Conservation (phyloP, 30 jellyfish, hydroid and myxozoan species). For the Mastigias papua region DNA sequence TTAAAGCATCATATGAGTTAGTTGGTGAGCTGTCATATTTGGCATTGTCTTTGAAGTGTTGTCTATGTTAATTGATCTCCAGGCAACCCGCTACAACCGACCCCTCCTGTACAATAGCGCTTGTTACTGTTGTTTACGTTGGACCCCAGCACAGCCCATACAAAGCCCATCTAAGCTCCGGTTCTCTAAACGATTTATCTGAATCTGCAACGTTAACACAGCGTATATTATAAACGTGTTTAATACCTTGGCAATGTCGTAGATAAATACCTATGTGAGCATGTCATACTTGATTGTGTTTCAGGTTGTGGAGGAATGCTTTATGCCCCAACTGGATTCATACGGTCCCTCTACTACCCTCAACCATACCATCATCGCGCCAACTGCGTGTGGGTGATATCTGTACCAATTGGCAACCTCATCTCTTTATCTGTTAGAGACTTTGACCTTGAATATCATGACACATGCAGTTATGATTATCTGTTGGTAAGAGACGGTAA, state of each 20-base stretch:
- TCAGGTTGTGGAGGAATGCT: slow-evolving; percentile 87
- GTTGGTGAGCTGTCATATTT: slow-evolving; percentile 9
- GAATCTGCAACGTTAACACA: background rate
- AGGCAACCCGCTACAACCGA: background rate
- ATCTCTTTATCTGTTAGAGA: slow-evolving; percentile 48
- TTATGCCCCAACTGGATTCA: slow-evolving; percentile 64
- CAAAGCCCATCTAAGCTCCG: too few species aligned
- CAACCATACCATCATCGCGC: slow-evolving; percentile 47
- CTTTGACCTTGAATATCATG: slow-evolving; percentile 43
- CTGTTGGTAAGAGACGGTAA: slow-evolving; percentile 62
- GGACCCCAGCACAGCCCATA: background rate
- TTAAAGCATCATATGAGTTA: slow-evolving; percentile 42
- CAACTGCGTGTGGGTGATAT: slow-evolving; percentile 75
- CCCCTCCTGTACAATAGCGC: background rate
- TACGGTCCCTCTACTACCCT: slow-evolving; percentile 81
- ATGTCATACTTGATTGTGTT: background rate
- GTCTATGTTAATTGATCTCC: background rate
- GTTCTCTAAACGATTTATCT: too few species aligned
- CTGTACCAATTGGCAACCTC: slow-evolving; percentile 66
- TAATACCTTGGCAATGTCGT: background rate
- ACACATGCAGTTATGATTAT: slow-evolving; percentile 54
- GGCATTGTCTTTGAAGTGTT: background rate
- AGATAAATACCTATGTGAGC: background rate
- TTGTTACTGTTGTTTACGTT: background rate
- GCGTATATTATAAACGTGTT: background rate